Conservation (phyloP, 2,797 vertebrate species). For the Hemitrygon akajei region DNA sequence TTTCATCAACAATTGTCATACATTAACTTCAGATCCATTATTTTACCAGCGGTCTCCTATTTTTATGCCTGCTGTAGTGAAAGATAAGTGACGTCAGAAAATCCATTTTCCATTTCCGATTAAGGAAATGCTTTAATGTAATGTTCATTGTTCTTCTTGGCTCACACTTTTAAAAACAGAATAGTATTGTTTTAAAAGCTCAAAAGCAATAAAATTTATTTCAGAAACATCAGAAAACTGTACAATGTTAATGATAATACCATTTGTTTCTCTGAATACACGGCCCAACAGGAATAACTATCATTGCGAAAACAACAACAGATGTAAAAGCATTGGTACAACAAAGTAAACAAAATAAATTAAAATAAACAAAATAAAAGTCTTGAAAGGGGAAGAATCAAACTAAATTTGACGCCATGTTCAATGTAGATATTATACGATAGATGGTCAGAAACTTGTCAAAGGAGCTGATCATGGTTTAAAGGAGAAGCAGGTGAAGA, state of each 20-base stretch:
- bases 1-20: background rate
- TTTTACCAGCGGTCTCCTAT: background rate
- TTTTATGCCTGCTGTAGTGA: background rate
- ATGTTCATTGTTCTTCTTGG: constrained; percentile 24
- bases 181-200: background rate
- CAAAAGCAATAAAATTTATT: background rate
- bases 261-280: background rate
- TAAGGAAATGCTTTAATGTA: constrained; percentile 28
- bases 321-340: too few species aligned
- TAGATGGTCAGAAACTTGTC: too few species aligned
- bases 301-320: background rate
- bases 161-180: constrained; percentile 11
- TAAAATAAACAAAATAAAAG: too few species aligned
- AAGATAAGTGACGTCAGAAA: constrained; percentile 10
- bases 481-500: too few species aligned
- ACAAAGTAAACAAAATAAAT: too few species aligned
- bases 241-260: background rate
- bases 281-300: background rate
- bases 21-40: background rate
- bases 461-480: too few species aligned
- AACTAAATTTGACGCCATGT: too few species aligned
- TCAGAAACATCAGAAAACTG: constrained; percentile 1
- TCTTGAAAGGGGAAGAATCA: too few species aligned
- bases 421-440: too few species aligned
- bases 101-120: constrained; percentile 29